Base-by-base conservation (phyloP, 2,888 invertebrate genomes). In the Cremastinae sp. region DNA sequence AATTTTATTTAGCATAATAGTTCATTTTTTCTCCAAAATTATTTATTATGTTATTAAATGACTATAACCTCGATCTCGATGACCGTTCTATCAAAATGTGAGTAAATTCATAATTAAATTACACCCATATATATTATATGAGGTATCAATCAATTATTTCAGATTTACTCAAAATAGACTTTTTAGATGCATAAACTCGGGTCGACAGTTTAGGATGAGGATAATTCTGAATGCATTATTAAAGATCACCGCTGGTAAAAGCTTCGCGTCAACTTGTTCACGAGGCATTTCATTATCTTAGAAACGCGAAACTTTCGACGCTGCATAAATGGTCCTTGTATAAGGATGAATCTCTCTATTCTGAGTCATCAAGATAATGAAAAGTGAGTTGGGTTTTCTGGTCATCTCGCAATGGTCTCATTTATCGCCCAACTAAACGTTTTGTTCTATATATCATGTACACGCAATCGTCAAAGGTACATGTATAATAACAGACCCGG, bases 201-300 rank as follows among this genome's bases (percentile, higher is more conserved):
- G n/a, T n/a, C n/a, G n/a, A n/a, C n/a, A n/a, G n/a, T n/a, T n/a
- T n/a, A n/a, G n/a, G n/a, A n/a, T n/a, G n/a, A n/a, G n/a, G n/a
- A n/a, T n/a, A n/a, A n/a, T n/a, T n/a, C n/a, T n/a, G n/a, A n/a
- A n/a, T n/a, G n/a, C n/a, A n/a, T n/a, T n/a, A 28, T 28, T 28
- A 28, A 28, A 28, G n/a, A 22, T 43, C 51, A 59, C 14, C 64
- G 53, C 53, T 34, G 49, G 54, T 68, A 72, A 68, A 64, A 61
- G 74, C 71, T 51, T 61, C 64, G 65, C 53, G 70, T 77, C 74
- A 70, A 54, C 68, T 72, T 68, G 65, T 79, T 76, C 76, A 77
- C 59, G 54, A 54, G 62, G 56, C 51, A 56, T 64, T 61, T 58
- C 69, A 77, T 74, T 69, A 77, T 73, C 68, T 49, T 51, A 49